These are phyloP conservation scores for Eulemur mongoz DNA, from an alignment of 2,797 vertebrate genomes.

Conservation along the genomic window DNA sequence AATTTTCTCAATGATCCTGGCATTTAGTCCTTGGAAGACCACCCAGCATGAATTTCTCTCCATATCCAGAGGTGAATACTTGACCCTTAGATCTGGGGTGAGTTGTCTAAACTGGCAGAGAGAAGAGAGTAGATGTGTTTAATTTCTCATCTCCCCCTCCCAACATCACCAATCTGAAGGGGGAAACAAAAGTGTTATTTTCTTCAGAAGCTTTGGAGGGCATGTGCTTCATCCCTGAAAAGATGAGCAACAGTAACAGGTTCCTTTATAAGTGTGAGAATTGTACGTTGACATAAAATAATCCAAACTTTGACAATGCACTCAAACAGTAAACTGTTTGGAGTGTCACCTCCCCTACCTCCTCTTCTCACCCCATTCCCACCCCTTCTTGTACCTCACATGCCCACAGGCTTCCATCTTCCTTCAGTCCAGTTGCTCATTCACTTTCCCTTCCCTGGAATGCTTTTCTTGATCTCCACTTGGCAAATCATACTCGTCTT, in stretches of 20 bases:
- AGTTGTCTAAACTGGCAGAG: background rate
- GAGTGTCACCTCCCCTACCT: background rate
- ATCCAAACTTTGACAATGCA: background rate
- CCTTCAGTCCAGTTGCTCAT: background rate
- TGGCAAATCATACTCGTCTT: background rate
- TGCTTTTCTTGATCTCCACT: background rate
- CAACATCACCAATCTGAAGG: background rate
- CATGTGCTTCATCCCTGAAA: background rate
- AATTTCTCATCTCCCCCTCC: background rate
- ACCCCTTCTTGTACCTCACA: background rate
- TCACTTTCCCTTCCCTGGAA: background rate
- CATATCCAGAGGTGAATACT: background rate
- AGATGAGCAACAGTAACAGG: background rate
- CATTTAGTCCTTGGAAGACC: conserved; percentile 18
- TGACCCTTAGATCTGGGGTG: background rate
- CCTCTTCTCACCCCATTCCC: no score
- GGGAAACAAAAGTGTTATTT: background rate
- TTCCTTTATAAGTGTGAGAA: background rate
- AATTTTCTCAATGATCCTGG: conserved; percentile 41
- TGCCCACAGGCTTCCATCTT: background rate
- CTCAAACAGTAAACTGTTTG: background rate
- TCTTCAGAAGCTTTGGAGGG: background rate
- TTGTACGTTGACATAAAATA: background rate
- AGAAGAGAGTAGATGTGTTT: background rate
- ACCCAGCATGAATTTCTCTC: conserved; percentile 1